phyloP scores from a whole-genome alignment of 1,140 invertebrate species.

The Drosophila asahinai region DNA sequence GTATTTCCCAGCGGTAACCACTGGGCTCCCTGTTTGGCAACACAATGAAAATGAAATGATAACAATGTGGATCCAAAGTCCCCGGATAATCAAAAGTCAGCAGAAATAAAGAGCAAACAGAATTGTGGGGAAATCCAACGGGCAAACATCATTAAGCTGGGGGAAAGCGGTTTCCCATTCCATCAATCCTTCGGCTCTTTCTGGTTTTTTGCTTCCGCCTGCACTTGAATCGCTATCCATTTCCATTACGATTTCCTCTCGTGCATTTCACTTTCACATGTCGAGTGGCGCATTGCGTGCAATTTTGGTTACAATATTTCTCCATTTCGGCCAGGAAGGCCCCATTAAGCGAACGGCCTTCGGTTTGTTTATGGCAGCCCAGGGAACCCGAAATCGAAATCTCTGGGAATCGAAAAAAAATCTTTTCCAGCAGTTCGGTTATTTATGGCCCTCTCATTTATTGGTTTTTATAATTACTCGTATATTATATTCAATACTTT shows the following conservation, averaged over 20 bases:
- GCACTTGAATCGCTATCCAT: constrained; percentile 40
- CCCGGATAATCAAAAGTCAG: constrained; percentile 36
- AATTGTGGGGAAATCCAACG: constrained; percentile 15
- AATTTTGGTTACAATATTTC: constrained; percentile 52
- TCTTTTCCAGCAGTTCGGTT: constrained; percentile 7
- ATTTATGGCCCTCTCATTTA: constrained; percentile 24
- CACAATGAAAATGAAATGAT: constrained; percentile 47
- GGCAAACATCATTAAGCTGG: constrained; percentile 44
- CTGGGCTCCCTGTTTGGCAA: neutral
- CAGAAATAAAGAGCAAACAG: constrained; percentile 21
- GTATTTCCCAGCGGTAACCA: neutral
- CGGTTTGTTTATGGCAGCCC: constrained; percentile 25
- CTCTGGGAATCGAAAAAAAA: constrained; percentile 20
- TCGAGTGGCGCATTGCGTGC: constrained; percentile 46
- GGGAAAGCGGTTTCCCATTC: constrained; percentile 18
- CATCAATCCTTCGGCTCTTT: constrained; percentile 3
- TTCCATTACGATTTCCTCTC: constrained; percentile 33
- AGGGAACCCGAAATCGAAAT: constrained; percentile 19
- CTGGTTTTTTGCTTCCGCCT: neutral
- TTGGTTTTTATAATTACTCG: constrained; percentile 1
- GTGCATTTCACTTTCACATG: constrained; percentile 37
- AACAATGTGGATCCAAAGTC: constrained; percentile 46
- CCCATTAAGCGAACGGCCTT: constrained; percentile 20
- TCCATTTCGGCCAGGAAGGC: constrained; percentile 1
- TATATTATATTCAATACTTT: neutral